phyloP scores from a whole-genome alignment of 2,113 vertebrate genomes.

The Mobula hypostoma region DNA sequence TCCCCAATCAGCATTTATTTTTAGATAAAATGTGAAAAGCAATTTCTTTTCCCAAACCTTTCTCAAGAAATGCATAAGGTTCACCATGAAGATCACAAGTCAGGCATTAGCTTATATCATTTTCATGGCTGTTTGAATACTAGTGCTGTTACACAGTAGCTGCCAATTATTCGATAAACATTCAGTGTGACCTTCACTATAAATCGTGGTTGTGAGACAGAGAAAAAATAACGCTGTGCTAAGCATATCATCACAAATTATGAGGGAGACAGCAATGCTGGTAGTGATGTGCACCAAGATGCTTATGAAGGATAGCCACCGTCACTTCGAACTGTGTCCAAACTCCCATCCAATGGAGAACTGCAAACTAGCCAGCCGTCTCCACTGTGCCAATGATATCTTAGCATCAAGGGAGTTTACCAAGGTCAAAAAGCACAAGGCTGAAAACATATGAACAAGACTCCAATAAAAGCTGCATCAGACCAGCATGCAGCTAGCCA shows the following conservation, averaged over 20 bases:
- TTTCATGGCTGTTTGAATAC: neutral
- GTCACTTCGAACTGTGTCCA: conserved; percentile 23
- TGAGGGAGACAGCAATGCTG: neutral
- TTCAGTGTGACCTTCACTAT: too few relatives aligned
- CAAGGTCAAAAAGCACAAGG: conserved; percentile 56
- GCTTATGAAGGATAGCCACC: neutral
- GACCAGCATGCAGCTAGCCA: conserved; percentile 51
- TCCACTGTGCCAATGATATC: conserved; percentile 53
- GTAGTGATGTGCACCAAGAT: neutral
- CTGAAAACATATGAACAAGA: conserved; percentile 63
- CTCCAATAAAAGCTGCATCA: conserved; percentile 70
- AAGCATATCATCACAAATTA: neutral
- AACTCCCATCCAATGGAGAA: neutral
- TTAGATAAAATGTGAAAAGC: neutral
- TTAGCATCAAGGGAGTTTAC: conserved; percentile 60
- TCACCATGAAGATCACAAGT: neutral
- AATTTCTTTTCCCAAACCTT: neutral
- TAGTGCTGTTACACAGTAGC: neutral
- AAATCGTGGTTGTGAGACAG: neutral
- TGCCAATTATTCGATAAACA: neutral
- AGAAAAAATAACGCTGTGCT: neutral
- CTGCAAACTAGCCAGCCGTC: conserved; percentile 41
- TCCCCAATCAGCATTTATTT: neutral
- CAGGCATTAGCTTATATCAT: neutral
- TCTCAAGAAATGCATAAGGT: neutral